Evolutionary conservation across 1,140 invertebrate genomes (phyloP).

Genomic region (Drosophila subobscura): DNA sequence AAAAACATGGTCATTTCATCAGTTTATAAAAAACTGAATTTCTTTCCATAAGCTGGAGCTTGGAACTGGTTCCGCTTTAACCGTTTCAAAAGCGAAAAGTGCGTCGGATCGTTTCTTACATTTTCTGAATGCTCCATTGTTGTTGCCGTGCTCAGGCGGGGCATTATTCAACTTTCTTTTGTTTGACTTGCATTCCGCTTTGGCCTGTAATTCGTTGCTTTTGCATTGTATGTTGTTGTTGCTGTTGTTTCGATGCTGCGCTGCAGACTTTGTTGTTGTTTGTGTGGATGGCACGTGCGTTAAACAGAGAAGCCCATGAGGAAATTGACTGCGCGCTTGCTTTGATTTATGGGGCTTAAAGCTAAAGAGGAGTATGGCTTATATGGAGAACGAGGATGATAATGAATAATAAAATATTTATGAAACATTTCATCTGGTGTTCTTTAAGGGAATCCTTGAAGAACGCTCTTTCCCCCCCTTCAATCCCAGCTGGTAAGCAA

Average conservation of each 20-base stretch:
- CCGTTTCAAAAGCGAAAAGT: slow-evolving; percentile 71
- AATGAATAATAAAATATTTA: too few species aligned
- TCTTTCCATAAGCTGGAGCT: slow-evolving; percentile 20
- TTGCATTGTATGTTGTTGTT: neutral
- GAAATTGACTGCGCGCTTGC: slow-evolving; percentile 42
- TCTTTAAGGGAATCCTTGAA: too few species aligned
- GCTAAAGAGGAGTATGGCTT: slow-evolving; percentile 2
- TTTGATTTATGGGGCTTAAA: slow-evolving; percentile 1
- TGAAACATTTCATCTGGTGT: too few species aligned
- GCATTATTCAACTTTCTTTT: slow-evolving; percentile 61
- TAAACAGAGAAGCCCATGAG: slow-evolving; percentile 38
- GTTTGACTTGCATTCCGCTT: slow-evolving; percentile 50
- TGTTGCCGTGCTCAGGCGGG: slow-evolving; percentile 19
- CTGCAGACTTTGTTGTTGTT: slow-evolving; percentile 24
- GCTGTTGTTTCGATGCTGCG: slow-evolving; percentile 12
- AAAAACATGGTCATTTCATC: slow-evolving; percentile 70
- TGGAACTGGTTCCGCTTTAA: slow-evolving; percentile 60
- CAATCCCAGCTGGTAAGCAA: neutral
- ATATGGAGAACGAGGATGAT: neutral
- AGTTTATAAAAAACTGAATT: slow-evolving; percentile 36
- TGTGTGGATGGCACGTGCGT: slow-evolving; percentile 60
- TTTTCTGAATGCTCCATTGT: slow-evolving; percentile 29
- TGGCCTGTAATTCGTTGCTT: slow-evolving; percentile 39
- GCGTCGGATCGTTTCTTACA: slow-evolving; percentile 47
- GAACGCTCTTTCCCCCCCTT: too few species aligned